These are phyloP conservation scores for Sturnus vulgaris DNA, from an alignment of 2,113 vertebrate genomes.

Conservation along the genomic window DNA sequence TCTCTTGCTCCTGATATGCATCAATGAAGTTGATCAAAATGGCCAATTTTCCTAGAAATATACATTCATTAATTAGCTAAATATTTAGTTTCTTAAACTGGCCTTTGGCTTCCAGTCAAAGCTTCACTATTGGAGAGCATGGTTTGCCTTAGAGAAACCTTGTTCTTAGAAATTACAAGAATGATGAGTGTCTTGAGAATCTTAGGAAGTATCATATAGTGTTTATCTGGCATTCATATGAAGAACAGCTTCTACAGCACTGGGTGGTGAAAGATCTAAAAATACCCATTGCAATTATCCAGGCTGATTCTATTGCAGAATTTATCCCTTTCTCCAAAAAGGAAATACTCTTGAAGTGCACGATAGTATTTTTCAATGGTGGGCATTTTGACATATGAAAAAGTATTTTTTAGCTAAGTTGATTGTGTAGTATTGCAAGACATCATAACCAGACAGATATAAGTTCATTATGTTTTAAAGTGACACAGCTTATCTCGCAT, in stretches of 20 bases:
- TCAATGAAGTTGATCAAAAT: constrained; percentile 51
- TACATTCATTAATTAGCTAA: constrained; percentile 14
- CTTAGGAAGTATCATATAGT: constrained; percentile 45
- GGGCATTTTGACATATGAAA: constrained; percentile 66
- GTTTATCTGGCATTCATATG: constrained; percentile 44
- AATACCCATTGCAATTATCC: constrained; percentile 23
- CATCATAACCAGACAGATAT: constrained; percentile 46
- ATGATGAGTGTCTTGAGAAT: constrained; percentile 54
- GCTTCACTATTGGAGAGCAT: constrained; percentile 58
- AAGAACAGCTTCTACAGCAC: constrained; percentile 9
- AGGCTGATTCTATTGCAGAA: constrained; percentile 52
- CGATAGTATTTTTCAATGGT: constrained; percentile 69
- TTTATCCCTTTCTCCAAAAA: constrained; percentile 49
- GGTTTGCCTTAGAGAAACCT: constrained; percentile 69
- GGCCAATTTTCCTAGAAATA: constrained; percentile 44
- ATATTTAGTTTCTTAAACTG: constrained; percentile 55
- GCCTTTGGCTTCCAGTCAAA: constrained; percentile 67
- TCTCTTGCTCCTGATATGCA: constrained; percentile 60
- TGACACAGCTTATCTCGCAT: constrained; percentile 46
- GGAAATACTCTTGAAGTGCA: constrained; percentile 53
- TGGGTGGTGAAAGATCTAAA: constrained; percentile 32
- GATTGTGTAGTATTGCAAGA: constrained; percentile 58
- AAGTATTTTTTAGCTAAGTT: constrained; percentile 71
- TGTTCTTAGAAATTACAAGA: constrained; percentile 50
- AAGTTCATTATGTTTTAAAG: constrained; percentile 63